Percentiles rank a stretch among this genome's conserved stretches.
Evolutionary conservation across 2,113 vertebrate genomes (phyloP).

Genomic region (Sylvilagus bachmani): DNA sequence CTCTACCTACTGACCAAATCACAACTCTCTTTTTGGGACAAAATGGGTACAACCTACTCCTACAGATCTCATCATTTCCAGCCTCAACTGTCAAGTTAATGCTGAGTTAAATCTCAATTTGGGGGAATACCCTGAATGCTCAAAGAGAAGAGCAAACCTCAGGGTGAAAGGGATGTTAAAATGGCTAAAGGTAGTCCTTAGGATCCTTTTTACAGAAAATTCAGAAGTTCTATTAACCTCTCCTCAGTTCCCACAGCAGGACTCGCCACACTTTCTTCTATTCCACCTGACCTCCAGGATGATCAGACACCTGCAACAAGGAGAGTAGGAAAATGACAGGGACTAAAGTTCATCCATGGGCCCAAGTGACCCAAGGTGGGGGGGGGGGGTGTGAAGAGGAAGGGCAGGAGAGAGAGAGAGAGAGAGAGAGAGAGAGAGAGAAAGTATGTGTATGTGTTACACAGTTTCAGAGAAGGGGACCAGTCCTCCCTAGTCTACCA

Average conservation of each 20-base stretch:
- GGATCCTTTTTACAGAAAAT: slow-evolving; percentile 44
- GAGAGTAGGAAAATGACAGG: neutral
- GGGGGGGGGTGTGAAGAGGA: neutral
- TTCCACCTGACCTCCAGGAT: neutral
- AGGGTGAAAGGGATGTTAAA: neutral
- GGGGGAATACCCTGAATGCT: slow-evolving; percentile 25
- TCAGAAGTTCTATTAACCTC: neutral
- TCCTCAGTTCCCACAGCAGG: neutral
- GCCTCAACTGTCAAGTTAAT: neutral
- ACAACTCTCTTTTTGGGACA: slow-evolving; percentile 26
- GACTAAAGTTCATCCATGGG: neutral
- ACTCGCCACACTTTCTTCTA: neutral
- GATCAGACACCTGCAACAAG: neutral
- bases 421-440: neutral
- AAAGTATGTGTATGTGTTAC: neutral
- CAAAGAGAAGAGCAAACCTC: neutral
- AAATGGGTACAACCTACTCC: neutral
- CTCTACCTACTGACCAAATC: neutral
- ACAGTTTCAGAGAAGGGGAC: neutral
- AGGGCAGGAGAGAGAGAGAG: neutral
- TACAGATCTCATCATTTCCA: neutral
- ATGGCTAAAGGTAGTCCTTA: neutral
- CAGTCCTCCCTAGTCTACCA: neutral
- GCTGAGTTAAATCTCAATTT: neutral
- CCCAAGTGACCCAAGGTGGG: neutral